Conservation (phyloP, 2,888 invertebrate species). For the Prionchulus punctatus region DNA sequence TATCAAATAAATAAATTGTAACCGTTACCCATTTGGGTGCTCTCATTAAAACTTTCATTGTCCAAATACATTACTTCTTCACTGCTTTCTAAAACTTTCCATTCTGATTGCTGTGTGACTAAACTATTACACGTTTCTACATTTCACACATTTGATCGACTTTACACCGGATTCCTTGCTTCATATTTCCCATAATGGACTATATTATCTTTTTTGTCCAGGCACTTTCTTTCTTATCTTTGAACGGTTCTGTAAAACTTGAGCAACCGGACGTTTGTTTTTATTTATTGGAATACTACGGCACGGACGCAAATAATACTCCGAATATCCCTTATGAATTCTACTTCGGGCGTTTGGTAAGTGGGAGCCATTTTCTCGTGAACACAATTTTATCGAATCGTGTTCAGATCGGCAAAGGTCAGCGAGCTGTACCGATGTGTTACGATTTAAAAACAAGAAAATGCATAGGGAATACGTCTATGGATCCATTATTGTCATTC, state of each 20-base stretch:
- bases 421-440: constrained; percentile 53
- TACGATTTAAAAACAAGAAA: constrained; percentile 71
- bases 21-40: too few species aligned
- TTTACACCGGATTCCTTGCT: too few species aligned
- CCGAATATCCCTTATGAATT: not conserved
- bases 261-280: not conserved
- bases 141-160: too few species aligned
- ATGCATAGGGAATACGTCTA: constrained; percentile 95
- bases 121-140: too few species aligned
- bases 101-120: too few species aligned
- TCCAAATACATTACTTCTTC: too few species aligned
- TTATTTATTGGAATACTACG: not conserved
- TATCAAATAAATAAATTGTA: too few species aligned
- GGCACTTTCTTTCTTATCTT: not conserved
- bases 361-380: not conserved
- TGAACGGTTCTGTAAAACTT: not conserved
- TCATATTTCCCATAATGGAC: too few species aligned
- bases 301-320: not conserved
- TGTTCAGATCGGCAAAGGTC: constrained; percentile 61
- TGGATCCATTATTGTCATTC: constrained; percentile 85
- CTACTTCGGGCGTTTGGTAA: not conserved
- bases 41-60: too few species aligned
- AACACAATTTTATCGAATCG: constrained; percentile 6
- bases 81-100: too few species aligned
- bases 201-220: too few species aligned